Conservation (phyloP, 2,888 invertebrate species). For the Andrena chrysosceles region DNA sequence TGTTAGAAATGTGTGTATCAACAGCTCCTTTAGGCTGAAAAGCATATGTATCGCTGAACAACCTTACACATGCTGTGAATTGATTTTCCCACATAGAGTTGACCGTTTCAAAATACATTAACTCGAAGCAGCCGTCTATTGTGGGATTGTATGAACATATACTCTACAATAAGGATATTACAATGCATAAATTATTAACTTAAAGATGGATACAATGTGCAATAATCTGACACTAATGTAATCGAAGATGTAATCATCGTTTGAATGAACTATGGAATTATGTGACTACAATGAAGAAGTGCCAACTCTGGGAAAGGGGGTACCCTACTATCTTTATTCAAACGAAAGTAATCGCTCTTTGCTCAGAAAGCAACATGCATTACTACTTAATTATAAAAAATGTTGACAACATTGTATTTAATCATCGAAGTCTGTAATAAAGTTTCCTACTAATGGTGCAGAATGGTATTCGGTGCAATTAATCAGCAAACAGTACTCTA, state of each 20-base stretch:
- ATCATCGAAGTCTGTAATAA: constrained; percentile 4
- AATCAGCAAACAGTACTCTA: not conserved
- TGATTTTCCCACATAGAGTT: constrained; percentile 73
- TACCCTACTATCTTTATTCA: not conserved
- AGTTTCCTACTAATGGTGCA: constrained; percentile 12
- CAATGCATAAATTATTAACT: constrained; percentile 21
- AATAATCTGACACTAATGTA: not conserved
- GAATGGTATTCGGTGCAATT: constrained; percentile 5
- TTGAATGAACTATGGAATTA: constrained; percentile 20
- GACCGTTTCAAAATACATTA: constrained; percentile 44
- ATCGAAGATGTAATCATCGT: not conserved
- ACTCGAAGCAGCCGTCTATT: constrained; percentile 50
- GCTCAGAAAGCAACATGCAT: constrained; percentile 27
- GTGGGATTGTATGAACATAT: constrained; percentile 37
- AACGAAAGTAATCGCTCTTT: not conserved
- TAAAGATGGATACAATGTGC: constrained; percentile 1
- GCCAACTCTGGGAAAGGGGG: not conserved
- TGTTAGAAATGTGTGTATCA: constrained; percentile 54
- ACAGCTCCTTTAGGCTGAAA: constrained; percentile 71
- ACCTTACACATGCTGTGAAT: constrained; percentile 77
- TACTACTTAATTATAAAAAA: constrained; percentile 7
- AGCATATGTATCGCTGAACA: constrained; percentile 52
- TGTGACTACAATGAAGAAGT: constrained; percentile 2
- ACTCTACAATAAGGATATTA: constrained; percentile 24
- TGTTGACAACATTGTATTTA: not conserved